phyloP scores from a whole-genome alignment of 1,140 invertebrate genomes.

The Vanessa atalanta region DNA sequence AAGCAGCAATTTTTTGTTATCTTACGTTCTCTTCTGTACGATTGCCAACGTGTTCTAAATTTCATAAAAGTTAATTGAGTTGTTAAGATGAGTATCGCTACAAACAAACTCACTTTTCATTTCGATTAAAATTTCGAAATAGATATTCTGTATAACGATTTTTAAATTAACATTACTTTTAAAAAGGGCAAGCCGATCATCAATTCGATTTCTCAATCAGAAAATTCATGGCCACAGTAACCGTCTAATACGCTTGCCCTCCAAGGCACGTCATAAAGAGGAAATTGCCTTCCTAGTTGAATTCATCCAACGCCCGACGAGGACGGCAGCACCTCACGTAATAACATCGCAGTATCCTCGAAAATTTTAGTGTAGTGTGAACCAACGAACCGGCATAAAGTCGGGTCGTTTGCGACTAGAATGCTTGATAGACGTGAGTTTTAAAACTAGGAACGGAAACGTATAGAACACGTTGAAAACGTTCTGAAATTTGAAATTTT shows the following conservation, averaged over 20 bases:
- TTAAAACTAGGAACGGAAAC: constrained; percentile 27
- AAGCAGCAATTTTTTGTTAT: too few relatives aligned
- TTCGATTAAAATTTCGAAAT: too few relatives aligned
- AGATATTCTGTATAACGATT: too few relatives aligned
- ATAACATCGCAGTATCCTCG: constrained; percentile 64
- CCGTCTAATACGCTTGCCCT: constrained; percentile 57
- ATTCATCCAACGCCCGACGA: constrained; percentile 55
- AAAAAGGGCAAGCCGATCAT: neutral
- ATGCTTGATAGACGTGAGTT: constrained; percentile 35
- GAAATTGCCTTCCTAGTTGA: constrained; percentile 76
- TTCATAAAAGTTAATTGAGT: too few relatives aligned
- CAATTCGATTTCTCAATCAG: constrained; percentile 26
- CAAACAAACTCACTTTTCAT: too few relatives aligned
- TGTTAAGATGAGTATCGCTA: too few relatives aligned
- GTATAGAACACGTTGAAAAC: constrained; percentile 20
- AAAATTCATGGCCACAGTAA: constrained; percentile 48
- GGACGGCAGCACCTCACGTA: constrained; percentile 51
- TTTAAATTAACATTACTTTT: neutral
- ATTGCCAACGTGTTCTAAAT: too few relatives aligned
- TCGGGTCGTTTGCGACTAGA: constrained; percentile 45
- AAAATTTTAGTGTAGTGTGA: constrained; percentile 62
- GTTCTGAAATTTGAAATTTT: constrained; percentile 17
- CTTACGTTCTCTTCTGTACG: too few relatives aligned
- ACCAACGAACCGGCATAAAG: constrained; percentile 54
- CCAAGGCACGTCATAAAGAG: constrained; percentile 69